Conservation (phyloP, 2,888 invertebrate genomes). For the Tenodera sinensis region DNA sequence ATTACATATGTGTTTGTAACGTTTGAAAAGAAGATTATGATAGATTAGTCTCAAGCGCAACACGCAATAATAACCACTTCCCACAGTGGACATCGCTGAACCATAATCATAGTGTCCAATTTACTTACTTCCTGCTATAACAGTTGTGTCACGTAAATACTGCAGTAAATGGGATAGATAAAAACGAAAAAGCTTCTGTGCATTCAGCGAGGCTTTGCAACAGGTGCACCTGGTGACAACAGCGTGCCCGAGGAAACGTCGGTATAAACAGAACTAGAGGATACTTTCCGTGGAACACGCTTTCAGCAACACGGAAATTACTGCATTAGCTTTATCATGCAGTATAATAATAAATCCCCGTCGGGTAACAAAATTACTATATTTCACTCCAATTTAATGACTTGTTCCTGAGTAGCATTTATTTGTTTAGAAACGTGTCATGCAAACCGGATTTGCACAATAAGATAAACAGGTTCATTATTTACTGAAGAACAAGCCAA, state of each 20-base stretch:
- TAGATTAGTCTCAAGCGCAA: too few relatives aligned
- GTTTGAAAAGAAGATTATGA: too few relatives aligned
- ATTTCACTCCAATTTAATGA: too few relatives aligned
- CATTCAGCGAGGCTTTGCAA: not conserved
- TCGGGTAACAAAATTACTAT: not conserved
- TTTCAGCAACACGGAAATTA: not conserved
- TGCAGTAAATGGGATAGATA: not conserved
- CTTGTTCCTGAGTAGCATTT: too few relatives aligned
- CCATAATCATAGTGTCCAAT: not conserved
- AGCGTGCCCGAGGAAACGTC: not conserved
- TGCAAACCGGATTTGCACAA: too few relatives aligned
- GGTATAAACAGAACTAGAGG: not conserved
- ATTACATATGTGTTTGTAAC: too few relatives aligned
- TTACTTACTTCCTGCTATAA: not conserved
- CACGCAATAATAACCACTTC: too few relatives aligned
- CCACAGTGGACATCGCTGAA: not conserved
- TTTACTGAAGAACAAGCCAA: too few relatives aligned
- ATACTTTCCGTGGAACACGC: not conserved
- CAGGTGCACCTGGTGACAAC: not conserved
- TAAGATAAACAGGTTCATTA: too few relatives aligned
- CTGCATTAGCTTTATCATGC: not conserved
- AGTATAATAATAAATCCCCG: not conserved
- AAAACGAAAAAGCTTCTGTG: not conserved
- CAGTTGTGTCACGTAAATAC: not conserved
- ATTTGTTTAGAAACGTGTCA: too few relatives aligned